Percentiles rank a stretch among this genome's conserved stretches.
These are phyloP conservation scores for Leucoraja ocellata DNA, from an alignment of 2,797 vertebrate genomes.

Conservation along the genomic window DNA sequence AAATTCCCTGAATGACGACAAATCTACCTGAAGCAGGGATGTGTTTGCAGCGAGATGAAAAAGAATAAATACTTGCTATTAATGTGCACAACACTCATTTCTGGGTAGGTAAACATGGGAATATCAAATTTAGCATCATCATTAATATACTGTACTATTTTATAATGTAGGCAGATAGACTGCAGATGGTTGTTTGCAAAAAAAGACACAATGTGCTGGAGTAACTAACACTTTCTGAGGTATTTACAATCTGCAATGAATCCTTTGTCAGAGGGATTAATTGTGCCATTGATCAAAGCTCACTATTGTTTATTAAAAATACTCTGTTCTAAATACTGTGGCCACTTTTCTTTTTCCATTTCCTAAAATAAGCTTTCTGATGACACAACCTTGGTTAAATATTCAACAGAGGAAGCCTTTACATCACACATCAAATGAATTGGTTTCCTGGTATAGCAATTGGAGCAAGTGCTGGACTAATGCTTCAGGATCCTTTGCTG, in stretches of 20 bases:
- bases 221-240: background rate
- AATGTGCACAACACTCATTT: background rate
- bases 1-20: background rate
- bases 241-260: background rate
- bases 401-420: background rate
- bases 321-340: background rate
- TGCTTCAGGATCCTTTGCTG: no score
- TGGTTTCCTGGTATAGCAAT: no score
- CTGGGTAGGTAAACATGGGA: background rate
- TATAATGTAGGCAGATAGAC: no score
- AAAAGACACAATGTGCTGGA: no score
- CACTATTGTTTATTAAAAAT: background rate
- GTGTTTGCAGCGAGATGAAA: background rate
- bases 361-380: background rate
- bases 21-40: background rate
- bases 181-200: no score
- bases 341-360: background rate
- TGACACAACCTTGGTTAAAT: background rate
- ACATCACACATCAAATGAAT: no score
- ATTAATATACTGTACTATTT: background rate
- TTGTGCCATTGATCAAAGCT: background rate
- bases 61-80: background rate
- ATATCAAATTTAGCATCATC: background rate
- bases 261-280: background rate
- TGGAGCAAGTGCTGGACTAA: background rate